These are phyloP conservation scores for Steatornis caripensis DNA, from an alignment of 2,113 vertebrate species.

Conservation along the genomic window DNA sequence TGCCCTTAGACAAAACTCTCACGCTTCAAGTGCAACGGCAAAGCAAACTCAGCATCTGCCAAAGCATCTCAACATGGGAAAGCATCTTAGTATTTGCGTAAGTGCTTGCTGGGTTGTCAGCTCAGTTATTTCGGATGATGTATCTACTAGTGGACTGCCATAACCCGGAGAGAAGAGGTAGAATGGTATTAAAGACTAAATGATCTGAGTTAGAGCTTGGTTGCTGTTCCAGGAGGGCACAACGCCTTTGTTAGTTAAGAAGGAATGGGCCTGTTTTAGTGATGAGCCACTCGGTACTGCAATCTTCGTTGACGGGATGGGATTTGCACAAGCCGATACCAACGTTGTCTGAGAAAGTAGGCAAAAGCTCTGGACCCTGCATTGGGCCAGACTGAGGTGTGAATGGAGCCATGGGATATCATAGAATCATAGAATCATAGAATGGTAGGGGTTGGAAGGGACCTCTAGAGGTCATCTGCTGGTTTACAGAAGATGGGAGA, in stretches of 20 bases:
- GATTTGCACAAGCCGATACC: background rate
- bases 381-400: background rate
- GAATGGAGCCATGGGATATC: background rate
- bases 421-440: too few relatives aligned
- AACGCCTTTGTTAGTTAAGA: background rate
- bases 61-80: background rate
- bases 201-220: background rate
- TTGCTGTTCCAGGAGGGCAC: background rate
- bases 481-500: background rate
- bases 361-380: background rate
- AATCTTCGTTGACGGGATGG: background rate
- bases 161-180: background rate
- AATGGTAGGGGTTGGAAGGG: too few relatives aligned
- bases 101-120: background rate
- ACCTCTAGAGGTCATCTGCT: too few relatives aligned
- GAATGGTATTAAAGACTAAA: background rate
- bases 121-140: background rate
- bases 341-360: fast-evolving
- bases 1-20: background rate
- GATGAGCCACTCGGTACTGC: background rate
- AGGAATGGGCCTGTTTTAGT: background rate
- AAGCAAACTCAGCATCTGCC: background rate
- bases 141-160: background rate
- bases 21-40: fast-evolving
- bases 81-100: background rate